These are phyloP conservation scores for Amiota communis DNA, from an alignment of 2,888 invertebrate genomes.

Conservation along the genomic window DNA sequence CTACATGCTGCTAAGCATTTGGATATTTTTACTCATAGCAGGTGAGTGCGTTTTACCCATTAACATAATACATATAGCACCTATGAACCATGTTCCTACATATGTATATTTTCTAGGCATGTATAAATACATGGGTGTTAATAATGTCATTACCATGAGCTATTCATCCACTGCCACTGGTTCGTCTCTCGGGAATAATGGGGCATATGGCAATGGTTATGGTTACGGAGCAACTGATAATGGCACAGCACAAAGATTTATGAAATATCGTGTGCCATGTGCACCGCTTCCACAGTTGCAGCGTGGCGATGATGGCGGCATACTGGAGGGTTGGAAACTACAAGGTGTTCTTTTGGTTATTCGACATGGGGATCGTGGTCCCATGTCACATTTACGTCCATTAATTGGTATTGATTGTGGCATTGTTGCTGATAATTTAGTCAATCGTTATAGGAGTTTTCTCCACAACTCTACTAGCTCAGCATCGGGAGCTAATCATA, in stretches of 20 bases:
- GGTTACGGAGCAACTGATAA: slow-evolving; percentile 34
- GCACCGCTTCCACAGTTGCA: slow-evolving; percentile 82
- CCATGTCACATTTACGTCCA: slow-evolving; percentile 86
- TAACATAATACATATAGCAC: neutral
- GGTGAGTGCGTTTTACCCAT: slow-evolving; percentile 74
- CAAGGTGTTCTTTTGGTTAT: slow-evolving; percentile 81
- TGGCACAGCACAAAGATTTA: slow-evolving; percentile 50
- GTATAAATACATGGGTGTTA: slow-evolving; percentile 83
- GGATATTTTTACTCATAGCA: slow-evolving; percentile 86
- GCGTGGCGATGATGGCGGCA: slow-evolving; percentile 81
- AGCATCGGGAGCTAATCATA: slow-evolving; percentile 74
- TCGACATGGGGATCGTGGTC: slow-evolving; percentile 92
- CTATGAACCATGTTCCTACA: neutral
- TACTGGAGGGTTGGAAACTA: slow-evolving; percentile 72
- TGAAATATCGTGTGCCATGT: slow-evolving; percentile 80
- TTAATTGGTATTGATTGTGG: slow-evolving; percentile 87
- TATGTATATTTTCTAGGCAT: slow-evolving; percentile 76
- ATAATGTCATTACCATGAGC: slow-evolving; percentile 53
- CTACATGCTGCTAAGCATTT: slow-evolving; percentile 85
- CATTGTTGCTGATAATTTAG: slow-evolving; percentile 71
- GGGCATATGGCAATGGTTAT: slow-evolving; percentile 19
- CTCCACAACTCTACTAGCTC: slow-evolving; percentile 68
- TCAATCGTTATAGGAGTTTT: slow-evolving; percentile 72
- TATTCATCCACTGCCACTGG: slow-evolving; percentile 43
- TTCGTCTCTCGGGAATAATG: slow-evolving; percentile 14